Percentiles rank a stretch among this genome's conserved stretches.
phyloP scores from a whole-genome alignment of 2,113 vertebrate species.

The Mastomys natalensis region DNA sequence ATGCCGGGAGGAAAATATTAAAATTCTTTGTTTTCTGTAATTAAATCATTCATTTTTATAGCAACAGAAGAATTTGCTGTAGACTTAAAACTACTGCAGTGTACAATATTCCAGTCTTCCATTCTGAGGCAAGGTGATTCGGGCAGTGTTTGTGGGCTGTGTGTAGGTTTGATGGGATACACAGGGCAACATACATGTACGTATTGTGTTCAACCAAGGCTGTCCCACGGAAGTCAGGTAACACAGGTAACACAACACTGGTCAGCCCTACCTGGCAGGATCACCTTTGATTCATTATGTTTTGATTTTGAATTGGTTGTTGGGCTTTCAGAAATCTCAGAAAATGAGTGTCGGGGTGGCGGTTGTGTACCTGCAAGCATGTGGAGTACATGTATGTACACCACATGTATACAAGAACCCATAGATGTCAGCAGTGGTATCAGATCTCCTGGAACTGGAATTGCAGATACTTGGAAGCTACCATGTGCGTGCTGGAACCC shows the following conservation, averaged over 20 bases:
- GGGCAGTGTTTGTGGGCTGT: not conserved
- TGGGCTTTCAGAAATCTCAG: not conserved
- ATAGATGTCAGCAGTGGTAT: not conserved
- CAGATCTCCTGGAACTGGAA: not conserved
- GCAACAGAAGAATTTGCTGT: not conserved
- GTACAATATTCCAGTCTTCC: too few relatives aligned
- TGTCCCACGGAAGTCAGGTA: not conserved
- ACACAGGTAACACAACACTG: not conserved
- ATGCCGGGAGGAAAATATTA: not conserved
- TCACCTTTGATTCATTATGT: not conserved
- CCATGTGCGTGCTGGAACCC: not conserved
- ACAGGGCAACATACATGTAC: not conserved
- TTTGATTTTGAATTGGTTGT: not conserved
- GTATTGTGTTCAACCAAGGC: not conserved
- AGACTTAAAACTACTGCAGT: not conserved
- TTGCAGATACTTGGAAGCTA: not conserved
- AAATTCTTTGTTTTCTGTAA: not conserved
- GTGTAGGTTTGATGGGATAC: not conserved
- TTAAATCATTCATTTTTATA: constrained; percentile 19
- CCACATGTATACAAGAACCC: not conserved
- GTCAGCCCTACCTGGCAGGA: not conserved
- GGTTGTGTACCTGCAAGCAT: not conserved
- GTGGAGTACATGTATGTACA: not conserved
- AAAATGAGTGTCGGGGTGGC: too few relatives aligned
- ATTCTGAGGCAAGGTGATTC: not conserved